Conservation (phyloP, 2,888 invertebrate genomes). For the Trachelus troglodyta region DNA sequence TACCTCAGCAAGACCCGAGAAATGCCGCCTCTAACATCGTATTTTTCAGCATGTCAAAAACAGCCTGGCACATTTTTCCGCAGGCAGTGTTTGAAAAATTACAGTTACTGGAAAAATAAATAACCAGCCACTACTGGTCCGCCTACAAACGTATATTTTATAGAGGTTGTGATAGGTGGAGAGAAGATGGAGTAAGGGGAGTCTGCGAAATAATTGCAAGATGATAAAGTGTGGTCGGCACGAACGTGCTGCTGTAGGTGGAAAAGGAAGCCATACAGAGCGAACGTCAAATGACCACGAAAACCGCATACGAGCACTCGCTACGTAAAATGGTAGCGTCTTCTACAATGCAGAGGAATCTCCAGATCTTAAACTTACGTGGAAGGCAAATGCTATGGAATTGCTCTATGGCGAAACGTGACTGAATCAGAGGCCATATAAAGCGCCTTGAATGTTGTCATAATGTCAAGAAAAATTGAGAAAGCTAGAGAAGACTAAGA, state of each 20-base stretch:
- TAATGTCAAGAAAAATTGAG: neutral
- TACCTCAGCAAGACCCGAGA: slow-evolving; percentile 38
- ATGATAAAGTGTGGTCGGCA: slow-evolving; percentile 50
- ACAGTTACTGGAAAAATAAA: slow-evolving; percentile 60
- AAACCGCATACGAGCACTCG: slow-evolving; percentile 29
- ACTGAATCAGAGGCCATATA: slow-evolving; percentile 3
- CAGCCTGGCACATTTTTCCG: slow-evolving; percentile 60
- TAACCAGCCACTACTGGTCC: slow-evolving; percentile 48
- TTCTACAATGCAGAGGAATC: neutral
- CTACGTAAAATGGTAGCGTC: neutral
- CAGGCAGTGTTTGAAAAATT: slow-evolving; percentile 57
- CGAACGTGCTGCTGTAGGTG: slow-evolving; percentile 34
- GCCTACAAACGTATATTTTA: slow-evolving; percentile 53
- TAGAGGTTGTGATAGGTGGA: slow-evolving; percentile 31
- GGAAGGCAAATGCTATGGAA: neutral
- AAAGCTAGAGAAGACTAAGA: neutral
- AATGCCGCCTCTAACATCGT: slow-evolving; percentile 44
- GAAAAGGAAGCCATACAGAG: slow-evolving; percentile 13
- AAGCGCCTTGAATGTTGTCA: neutral
- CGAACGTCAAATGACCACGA: slow-evolving; percentile 37
- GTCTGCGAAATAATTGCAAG: slow-evolving; percentile 49
- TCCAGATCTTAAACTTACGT: neutral
- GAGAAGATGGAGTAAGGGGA: slow-evolving; percentile 24
- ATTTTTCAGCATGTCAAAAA: slow-evolving; percentile 60
- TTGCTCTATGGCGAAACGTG: slow-evolving; percentile 1